Evolutionary conservation across 2,888 invertebrate species (phyloP).

Genomic region (Nemotelus nigrinus): DNA sequence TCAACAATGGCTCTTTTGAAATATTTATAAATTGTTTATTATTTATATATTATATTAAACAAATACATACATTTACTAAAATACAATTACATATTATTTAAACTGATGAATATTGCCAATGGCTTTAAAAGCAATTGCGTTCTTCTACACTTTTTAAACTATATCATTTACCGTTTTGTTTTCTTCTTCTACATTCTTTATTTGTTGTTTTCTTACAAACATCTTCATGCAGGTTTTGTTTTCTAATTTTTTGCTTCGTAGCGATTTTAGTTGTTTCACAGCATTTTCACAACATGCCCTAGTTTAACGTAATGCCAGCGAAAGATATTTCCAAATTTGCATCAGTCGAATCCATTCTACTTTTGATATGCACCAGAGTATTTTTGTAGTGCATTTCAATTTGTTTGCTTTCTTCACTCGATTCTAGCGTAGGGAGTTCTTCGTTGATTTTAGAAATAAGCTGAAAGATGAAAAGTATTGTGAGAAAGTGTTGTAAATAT

Average conservation of each 20-base stretch:
- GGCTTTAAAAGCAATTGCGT: slow-evolving; percentile 43
- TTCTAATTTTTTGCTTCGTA: slow-evolving; percentile 1
- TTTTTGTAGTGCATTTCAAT: slow-evolving; percentile 95
- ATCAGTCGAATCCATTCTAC: slow-evolving; percentile 67
- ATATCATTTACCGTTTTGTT: not conserved
- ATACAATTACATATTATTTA: slow-evolving; percentile 41
- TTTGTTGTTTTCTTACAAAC: not conserved
- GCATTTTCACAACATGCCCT: slow-evolving; percentile 37
- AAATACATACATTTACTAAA: slow-evolving; percentile 45
- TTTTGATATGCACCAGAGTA: slow-evolving; percentile 83
- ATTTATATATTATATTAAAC: slow-evolving; percentile 28
- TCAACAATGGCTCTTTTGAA: not conserved
- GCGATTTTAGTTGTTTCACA: slow-evolving; percentile 5
- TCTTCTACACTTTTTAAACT: slow-evolving; percentile 42
- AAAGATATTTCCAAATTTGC: slow-evolving; percentile 63
- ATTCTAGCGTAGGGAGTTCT: slow-evolving; percentile 91
- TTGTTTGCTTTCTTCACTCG: slow-evolving; percentile 95
- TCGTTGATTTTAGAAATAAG: slow-evolving; percentile 93
- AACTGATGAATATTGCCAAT: slow-evolving; percentile 43
- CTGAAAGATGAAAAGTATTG: slow-evolving; percentile 65
- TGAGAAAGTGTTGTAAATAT: not conserved
- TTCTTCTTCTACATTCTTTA: not conserved
- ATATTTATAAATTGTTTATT: slow-evolving; percentile 43
- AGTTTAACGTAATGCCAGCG: slow-evolving; percentile 64
- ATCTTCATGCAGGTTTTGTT: not conserved